Base-by-base conservation (phyloP, 1,140 invertebrate genomes). In the Cotesia vestalis region DNA sequence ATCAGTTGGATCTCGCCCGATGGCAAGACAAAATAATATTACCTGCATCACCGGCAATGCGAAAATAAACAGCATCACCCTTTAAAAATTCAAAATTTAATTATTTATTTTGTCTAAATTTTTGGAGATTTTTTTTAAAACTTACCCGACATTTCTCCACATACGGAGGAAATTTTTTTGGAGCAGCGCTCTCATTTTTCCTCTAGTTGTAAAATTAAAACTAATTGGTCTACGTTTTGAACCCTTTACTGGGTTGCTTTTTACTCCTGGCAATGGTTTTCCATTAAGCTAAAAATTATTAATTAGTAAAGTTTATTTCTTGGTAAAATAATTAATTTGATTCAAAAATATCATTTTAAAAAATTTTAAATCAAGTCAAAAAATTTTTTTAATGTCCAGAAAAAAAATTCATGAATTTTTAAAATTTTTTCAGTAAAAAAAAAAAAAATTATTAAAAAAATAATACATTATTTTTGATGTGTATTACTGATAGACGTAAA, bases 91-190 rank as follows among this genome's bases (percentile, higher is more conserved):
- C 11, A 66, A 40, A 14, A 14, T 8, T 64, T n/a, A 20, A 17
- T 34, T 57, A 11, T 2, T 17, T 2, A 53, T 14, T 38, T 14
- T 38, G 5, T 9, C n/a, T 27, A 66, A 2, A 66, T 35, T 34
- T 27, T 3, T 17, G 11, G 59, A 20, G 40, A 52, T 34, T 55
- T 66, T 20, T 62, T 51, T 4, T 17, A 40, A 34, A 52, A 83
- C 88, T 81, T 84, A 93, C 91, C 91, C 91, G 60, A 96, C 93
- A 84, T 98, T 98, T 74, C 96, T 89, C 91, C 94, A 95, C 92
- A 98, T 96, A 73, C 95, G 90, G 35, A 96, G 89, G 81, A 97
- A 93, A 85, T 98, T 98, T 86, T 98, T 98, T 84, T 95, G 94
- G 66, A 96, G 88, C 51, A 98, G 84, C 6, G 96, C 96, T 72